phyloP scores from a whole-genome alignment of 92 coral and sea anemone genomes.

The Bergia puertoricense region DNA sequence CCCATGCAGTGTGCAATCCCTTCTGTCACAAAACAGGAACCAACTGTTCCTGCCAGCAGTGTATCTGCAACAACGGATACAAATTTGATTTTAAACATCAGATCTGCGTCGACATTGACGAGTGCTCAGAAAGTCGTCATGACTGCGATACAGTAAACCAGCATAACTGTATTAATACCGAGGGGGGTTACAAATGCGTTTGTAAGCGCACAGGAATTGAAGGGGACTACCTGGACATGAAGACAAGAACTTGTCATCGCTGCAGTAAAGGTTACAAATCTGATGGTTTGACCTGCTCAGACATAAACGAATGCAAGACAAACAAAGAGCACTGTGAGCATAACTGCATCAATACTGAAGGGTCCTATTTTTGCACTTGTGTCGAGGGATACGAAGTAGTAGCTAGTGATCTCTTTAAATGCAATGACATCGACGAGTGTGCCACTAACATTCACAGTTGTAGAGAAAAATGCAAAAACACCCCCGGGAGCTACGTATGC shows the following conservation, averaged over 20 bases:
- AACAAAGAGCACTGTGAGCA: slow-evolving; percentile 10
- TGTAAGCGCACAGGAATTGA: slow-evolving; percentile 31
- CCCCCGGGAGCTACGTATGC: slow-evolving; percentile 50
- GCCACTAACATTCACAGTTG: slow-evolving; percentile 5
- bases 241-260: slow-evolving; percentile 22
- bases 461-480: slow-evolving; percentile 33
- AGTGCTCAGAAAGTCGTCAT: slow-evolving; percentile 14
- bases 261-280: slow-evolving; percentile 26
- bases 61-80: slow-evolving; percentile 22
- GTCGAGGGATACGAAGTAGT: slow-evolving; percentile 9
- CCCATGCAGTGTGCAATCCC: slow-evolving; percentile 5
- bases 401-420: neutral
- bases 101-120: slow-evolving; percentile 30
- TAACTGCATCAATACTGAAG: slow-evolving; percentile 27
- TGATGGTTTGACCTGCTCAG: slow-evolving; percentile 38
- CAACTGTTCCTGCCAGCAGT: slow-evolving; percentile 34
- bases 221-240: slow-evolving; percentile 14
- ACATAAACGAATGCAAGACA: slow-evolving; percentile 26
- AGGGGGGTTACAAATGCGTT: slow-evolving; percentile 25
- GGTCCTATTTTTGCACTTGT: slow-evolving; percentile 32
- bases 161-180: neutral
- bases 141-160: neutral
- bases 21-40: slow-evolving; percentile 3
- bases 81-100: slow-evolving; percentile 10
- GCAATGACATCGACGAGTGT: slow-evolving; percentile 33